Percentiles rank a stretch among this genome's conserved stretches.
phyloP scores from a whole-genome alignment of 1,140 invertebrate species.

The Argopecten irradians region DNA sequence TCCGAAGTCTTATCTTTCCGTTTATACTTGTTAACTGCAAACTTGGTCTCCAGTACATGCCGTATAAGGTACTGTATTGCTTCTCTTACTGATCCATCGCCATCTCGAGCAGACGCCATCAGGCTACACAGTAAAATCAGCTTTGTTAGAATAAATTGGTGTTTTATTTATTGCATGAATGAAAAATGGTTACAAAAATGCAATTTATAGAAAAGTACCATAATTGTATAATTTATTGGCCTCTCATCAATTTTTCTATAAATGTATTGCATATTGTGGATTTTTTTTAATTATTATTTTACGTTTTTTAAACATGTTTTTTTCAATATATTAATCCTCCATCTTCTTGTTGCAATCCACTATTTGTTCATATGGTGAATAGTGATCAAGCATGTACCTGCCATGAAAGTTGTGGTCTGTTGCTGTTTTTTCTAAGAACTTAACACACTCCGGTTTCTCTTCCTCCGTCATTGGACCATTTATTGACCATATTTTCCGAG shows the following conservation, averaged over 20 bases:
- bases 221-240: no score
- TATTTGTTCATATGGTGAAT: no score
- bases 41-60: conserved; percentile 64
- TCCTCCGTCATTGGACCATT: conserved; percentile 46
- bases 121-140: conserved; percentile 57
- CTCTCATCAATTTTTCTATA: no score
- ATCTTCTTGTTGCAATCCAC: no score
- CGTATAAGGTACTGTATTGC: conserved; percentile 67
- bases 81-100: conserved; percentile 64
- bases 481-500: conserved; percentile 29
- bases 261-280: no score
- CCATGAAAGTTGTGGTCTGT: conserved; percentile 63
- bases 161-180: no score
- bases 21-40: conserved; percentile 53
- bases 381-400: conserved; percentile 54
- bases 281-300: no score
- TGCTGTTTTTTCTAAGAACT: conserved; percentile 54
- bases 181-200: no score
- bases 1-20: conserved; percentile 41
- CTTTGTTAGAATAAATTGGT: no score
- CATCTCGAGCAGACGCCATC: conserved; percentile 64
- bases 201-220: no score
- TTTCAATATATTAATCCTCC: no score
- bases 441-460: conserved; percentile 61
- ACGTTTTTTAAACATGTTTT: no score